phyloP scores from a whole-genome alignment of 2,797 vertebrate species.

The Urophycis tenuis region DNA sequence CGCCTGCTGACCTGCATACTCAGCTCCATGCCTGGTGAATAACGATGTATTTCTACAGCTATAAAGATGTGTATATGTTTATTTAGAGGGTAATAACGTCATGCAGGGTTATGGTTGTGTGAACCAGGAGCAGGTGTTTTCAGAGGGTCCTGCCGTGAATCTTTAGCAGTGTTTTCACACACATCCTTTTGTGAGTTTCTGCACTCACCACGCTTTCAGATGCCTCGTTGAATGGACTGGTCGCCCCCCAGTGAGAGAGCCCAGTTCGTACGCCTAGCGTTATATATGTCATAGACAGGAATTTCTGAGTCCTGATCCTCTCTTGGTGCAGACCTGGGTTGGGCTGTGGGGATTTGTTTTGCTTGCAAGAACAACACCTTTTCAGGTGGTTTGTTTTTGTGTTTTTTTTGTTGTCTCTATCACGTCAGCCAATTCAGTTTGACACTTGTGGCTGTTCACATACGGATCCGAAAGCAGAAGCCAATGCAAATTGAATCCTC shows the following conservation, averaged over 20 bases:
- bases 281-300: neutral
- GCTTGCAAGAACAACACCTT: neutral
- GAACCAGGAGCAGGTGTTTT: constrained; percentile 42
- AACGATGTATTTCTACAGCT: neutral
- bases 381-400: neutral
- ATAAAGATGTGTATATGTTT: neutral
- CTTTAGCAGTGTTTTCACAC: neutral
- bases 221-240: neutral
- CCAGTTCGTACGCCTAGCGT: neutral
- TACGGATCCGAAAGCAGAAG: neutral
- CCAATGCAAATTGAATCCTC: neutral
- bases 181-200: neutral
- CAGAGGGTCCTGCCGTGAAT: constrained; percentile 25
- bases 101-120: neutral
- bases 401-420: neutral
- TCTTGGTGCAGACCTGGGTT: neutral
- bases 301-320: neutral
- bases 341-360: neutral
- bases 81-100: neutral
- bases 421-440: neutral
- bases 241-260: neutral
- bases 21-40: constrained; percentile 36
- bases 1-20: constrained; percentile 20
- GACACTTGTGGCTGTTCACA: neutral
- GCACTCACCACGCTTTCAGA: neutral